A percentile compares a stretch with the other conserved stretches of the same genome.
Evolutionary conservation across 92 coral and sea anemone species (phyloP).

Genomic region (Bergia sp.): DNA sequence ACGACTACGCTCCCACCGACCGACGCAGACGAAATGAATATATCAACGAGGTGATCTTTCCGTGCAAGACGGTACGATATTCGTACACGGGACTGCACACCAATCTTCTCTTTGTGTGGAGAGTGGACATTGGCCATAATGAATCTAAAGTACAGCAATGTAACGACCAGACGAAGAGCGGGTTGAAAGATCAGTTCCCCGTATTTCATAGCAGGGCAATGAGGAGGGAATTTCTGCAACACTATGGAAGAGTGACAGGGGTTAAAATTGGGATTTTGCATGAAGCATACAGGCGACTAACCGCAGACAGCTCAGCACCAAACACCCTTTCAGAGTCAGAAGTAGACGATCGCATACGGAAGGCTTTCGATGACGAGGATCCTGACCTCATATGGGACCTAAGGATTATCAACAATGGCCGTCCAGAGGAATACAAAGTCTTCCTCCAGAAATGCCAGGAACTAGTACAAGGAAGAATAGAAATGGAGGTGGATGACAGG

Average conservation of each 20-base stretch:
- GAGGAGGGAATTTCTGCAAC: slow-evolving; percentile 51
- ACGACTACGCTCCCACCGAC: slow-evolving; percentile 47
- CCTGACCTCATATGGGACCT: slow-evolving; percentile 53
- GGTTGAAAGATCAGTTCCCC: slow-evolving; percentile 44
- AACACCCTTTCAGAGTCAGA: slow-evolving; percentile 47
- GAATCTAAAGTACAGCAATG: slow-evolving; percentile 27
- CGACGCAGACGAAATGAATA: slow-evolving; percentile 49
- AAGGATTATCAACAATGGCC: slow-evolving; percentile 51
- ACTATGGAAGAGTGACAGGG: slow-evolving; percentile 49
- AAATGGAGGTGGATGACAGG: slow-evolving; percentile 22
- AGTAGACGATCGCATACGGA: slow-evolving; percentile 48
- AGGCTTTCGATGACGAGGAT: slow-evolving; percentile 47
- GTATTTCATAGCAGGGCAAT: slow-evolving; percentile 49
- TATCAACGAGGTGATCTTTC: slow-evolving; percentile 44
- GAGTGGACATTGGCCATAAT: slow-evolving; percentile 32
- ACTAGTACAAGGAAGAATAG: slow-evolving; percentile 43
- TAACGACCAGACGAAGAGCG: slow-evolving; percentile 24
- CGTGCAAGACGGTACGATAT: slow-evolving; percentile 44
- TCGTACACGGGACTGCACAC: slow-evolving; percentile 48
- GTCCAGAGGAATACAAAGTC: slow-evolving; percentile 49
- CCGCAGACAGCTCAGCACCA: slow-evolving; percentile 50
- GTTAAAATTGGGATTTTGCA: slow-evolving; percentile 47
- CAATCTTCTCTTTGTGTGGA: slow-evolving; percentile 53
- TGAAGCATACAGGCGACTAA: slow-evolving; percentile 51
- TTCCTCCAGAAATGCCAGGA: slow-evolving; percentile 53